Evolutionary conservation across 2,797 vertebrate genomes (phyloP).

Genomic region (Siniperca obscura): DNA sequence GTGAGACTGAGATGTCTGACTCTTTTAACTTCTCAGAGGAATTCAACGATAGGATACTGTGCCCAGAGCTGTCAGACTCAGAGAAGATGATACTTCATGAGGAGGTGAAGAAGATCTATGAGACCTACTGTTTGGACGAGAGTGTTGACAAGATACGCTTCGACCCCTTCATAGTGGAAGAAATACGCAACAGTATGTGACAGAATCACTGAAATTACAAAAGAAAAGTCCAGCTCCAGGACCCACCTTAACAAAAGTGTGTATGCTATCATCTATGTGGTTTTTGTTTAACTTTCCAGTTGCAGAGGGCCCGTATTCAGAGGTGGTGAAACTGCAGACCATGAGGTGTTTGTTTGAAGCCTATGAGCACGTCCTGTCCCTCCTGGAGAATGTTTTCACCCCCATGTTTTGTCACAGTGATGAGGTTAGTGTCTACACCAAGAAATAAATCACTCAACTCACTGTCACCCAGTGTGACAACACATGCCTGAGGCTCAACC

Average conservation of each 20-base stretch:
- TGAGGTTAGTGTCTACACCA: constrained; percentile 84
- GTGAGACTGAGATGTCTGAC: not conserved
- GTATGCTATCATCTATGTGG: not conserved
- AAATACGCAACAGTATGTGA: constrained; percentile 93
- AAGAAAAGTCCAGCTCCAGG: too few relatives aligned
- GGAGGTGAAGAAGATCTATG: constrained; percentile 96
- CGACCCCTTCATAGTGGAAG: constrained; percentile 95
- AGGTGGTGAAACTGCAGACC: constrained; percentile 96
- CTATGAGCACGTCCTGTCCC: constrained; percentile 96
- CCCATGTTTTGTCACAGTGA: constrained; percentile 99
- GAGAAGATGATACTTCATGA: constrained; percentile 93
- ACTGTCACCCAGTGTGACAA: not conserved
- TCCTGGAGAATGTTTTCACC: constrained; percentile 96
- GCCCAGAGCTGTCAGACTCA: constrained; percentile 91
- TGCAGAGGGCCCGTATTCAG: constrained; percentile 90
- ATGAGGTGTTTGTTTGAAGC: constrained; percentile 98
- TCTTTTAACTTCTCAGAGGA: constrained; percentile 87
- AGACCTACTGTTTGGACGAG: constrained; percentile 96
- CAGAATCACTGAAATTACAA: not conserved
- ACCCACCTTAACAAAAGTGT: not conserved
- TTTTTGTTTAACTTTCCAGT: constrained; percentile 78
- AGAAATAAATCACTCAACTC: constrained; percentile 15
- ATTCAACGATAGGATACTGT: constrained; percentile 95
- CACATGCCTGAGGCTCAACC: not conserved
- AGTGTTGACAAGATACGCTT: constrained; percentile 98